phyloP scores from a whole-genome alignment of 1,140 invertebrate genomes.

The Steinernema khuongi region DNA sequence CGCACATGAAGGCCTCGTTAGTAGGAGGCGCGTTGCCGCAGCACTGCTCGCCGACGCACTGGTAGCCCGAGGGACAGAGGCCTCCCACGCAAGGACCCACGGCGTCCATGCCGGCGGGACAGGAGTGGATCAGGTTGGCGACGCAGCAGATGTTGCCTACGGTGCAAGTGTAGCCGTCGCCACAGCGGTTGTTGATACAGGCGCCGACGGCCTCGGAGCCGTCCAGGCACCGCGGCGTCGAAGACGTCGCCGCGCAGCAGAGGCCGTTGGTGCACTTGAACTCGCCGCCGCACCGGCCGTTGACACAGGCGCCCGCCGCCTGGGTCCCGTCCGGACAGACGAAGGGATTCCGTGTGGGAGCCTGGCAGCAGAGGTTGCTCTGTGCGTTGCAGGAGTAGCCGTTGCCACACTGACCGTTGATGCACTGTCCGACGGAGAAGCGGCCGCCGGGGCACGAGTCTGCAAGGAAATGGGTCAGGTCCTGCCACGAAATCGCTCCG shows the following conservation, averaged over 20 bases:
- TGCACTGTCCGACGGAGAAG: conserved; percentile 44
- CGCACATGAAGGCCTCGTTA: conserved; percentile 17
- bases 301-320: conserved; percentile 58
- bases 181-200: conserved; percentile 44
- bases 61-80: conserved; percentile 37
- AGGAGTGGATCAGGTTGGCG: conserved; percentile 50
- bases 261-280: conserved; percentile 57
- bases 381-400: conserved; percentile 42
- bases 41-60: conserved; percentile 18
- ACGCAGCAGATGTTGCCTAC: conserved; percentile 57
- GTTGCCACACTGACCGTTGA: conserved; percentile 48
- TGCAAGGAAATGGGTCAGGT: conserved; percentile 22
- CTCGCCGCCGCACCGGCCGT: conserved; percentile 52
- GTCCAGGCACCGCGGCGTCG: conserved; percentile 56
- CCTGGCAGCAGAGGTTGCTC: conserved; percentile 37
- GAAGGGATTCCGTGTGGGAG: conserved; percentile 43
- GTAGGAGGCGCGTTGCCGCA: background rate
- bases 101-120: conserved; percentile 46
- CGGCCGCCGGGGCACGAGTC: conserved; percentile 49
- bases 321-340: conserved; percentile 58
- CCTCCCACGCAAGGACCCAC: conserved; percentile 38
- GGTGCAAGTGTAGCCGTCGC: conserved; percentile 52
- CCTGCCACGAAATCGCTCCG: conserved; percentile 5
- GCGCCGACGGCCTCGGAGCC: conserved; percentile 56
- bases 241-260: conserved; percentile 52